A percentile compares a stretch with the other conserved stretches of the same genome.
These are phyloP conservation scores for Laterallus jamaicensis DNA, from an alignment of 2,113 vertebrate genomes.

Conservation along the genomic window DNA sequence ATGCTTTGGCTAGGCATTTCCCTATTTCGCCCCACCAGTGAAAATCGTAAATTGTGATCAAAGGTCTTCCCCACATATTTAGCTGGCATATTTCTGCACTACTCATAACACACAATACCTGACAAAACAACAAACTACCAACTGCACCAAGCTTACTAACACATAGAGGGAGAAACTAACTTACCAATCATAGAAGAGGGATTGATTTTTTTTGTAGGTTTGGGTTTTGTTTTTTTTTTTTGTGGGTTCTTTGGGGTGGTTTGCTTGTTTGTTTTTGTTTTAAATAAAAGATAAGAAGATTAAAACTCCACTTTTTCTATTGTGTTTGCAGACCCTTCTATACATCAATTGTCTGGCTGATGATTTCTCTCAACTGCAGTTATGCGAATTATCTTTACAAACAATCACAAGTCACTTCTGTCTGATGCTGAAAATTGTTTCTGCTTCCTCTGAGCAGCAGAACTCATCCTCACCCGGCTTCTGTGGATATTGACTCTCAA, in stretches of 20 bases:
- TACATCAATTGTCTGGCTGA: not conserved
- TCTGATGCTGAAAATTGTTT: not conserved
- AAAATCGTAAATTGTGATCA: not conserved
- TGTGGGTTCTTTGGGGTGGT: no score
- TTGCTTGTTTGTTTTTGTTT: not conserved
- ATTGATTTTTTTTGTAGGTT: no score
- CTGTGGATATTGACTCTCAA: not conserved
- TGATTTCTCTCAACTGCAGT: not conserved
- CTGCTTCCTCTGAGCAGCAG: not conserved
- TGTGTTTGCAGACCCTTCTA: not conserved
- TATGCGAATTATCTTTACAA: not conserved
- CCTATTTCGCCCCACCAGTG: not conserved
- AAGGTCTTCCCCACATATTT: not conserved
- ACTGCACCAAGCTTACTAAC: not conserved
- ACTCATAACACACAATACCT: not conserved
- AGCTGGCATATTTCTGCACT: not conserved
- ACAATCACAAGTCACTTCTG: not conserved
- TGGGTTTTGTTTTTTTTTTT: not conserved
- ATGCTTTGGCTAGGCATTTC: not conserved
- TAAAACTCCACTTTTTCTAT: not conserved
- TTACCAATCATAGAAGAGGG: not conserved
- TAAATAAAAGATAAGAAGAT: not conserved
- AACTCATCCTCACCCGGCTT: not conserved
- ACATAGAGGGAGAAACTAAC: not conserved
- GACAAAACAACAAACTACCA: not conserved